These are phyloP conservation scores for Folsomia candida DNA, from an alignment of 2,888 invertebrate genomes.

Conservation along the genomic window DNA sequence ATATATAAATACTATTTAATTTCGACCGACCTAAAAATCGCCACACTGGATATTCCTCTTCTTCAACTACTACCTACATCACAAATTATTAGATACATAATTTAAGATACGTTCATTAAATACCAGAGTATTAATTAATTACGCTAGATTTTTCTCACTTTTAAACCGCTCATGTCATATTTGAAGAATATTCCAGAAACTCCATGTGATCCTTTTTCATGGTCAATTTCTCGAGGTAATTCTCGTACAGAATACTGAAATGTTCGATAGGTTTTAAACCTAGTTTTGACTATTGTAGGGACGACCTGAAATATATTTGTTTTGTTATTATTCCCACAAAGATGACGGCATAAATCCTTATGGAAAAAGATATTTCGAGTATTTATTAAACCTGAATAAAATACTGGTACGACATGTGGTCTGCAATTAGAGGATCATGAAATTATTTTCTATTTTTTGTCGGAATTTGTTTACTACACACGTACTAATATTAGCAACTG, in stretches of 20 bases:
- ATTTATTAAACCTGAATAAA: slow-evolving; percentile 87
- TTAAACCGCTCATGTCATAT: slow-evolving; percentile 88
- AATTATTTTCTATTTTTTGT: neutral
- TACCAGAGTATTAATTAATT: too few species aligned
- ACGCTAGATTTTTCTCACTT: slow-evolving; percentile 59
- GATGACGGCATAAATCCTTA: too few species aligned
- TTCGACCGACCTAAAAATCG: slow-evolving; percentile 83
- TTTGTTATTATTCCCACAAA: too few species aligned
- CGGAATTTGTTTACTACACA: slow-evolving; percentile 30
- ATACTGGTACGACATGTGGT: slow-evolving; percentile 81
- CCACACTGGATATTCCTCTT: slow-evolving; percentile 70
- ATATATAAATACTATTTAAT: too few species aligned
- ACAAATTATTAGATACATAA: neutral
- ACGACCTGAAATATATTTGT: too few species aligned
- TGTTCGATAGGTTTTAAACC: slow-evolving; percentile 56
- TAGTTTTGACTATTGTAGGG: slow-evolving; percentile 85
- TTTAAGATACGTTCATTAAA: neutral
- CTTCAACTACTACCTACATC: slow-evolving; percentile 60
- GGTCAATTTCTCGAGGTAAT: slow-evolving; percentile 72
- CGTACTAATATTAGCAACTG: slow-evolving; percentile 68
- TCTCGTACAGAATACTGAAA: slow-evolving; percentile 95
- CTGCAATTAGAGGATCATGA: slow-evolving; percentile 56
- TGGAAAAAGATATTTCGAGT: too few species aligned
- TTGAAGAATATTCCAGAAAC: slow-evolving; percentile 92
- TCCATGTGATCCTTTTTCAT: slow-evolving; percentile 78